Percentiles rank a stretch among this genome's conserved stretches.
Evolutionary conservation across 2,888 invertebrate species (phyloP).

Genomic region (Limnephilus lunatus): DNA sequence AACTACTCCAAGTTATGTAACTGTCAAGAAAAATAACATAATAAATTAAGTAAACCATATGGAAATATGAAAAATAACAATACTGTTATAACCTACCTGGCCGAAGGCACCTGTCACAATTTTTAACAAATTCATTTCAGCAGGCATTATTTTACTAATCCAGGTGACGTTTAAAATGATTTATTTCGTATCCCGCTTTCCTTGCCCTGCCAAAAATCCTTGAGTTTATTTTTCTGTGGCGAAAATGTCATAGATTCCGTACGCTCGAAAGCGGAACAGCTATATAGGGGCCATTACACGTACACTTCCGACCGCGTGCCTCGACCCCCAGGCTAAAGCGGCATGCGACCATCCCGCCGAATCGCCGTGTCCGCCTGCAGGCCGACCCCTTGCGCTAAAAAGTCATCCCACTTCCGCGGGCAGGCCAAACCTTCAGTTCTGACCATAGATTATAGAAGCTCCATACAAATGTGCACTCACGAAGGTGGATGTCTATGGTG

Average conservation of each 20-base stretch:
- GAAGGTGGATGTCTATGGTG: no score
- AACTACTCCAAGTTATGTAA: constrained; percentile 59
- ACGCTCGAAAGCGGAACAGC: not conserved
- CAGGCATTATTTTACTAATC: constrained; percentile 45
- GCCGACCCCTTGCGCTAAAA: no score
- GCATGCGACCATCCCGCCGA: no score
- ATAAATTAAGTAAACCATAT: constrained; percentile 35
- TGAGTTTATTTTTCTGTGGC: constrained; percentile 37
- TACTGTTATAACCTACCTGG: constrained; percentile 68
- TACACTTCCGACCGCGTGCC: no score
- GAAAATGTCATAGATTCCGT: not conserved
- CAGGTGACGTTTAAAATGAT: constrained; percentile 42
- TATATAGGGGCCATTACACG: no score
- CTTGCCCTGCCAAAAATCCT: constrained; percentile 26
- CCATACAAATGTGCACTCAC: no score
- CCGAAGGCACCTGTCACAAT: constrained; percentile 75
- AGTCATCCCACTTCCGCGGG: no score
- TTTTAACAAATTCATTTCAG: constrained; percentile 74
- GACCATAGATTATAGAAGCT: no score
- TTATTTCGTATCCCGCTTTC: constrained; percentile 52
- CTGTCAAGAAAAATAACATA: constrained; percentile 42
- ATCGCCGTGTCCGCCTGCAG: no score
- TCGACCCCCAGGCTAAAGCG: no score
- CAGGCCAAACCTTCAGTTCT: no score
- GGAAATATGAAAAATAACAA: constrained; percentile 13